Evolutionary conservation across 1,140 invertebrate genomes (phyloP).

Genomic region (Triops longicaudatus): DNA sequence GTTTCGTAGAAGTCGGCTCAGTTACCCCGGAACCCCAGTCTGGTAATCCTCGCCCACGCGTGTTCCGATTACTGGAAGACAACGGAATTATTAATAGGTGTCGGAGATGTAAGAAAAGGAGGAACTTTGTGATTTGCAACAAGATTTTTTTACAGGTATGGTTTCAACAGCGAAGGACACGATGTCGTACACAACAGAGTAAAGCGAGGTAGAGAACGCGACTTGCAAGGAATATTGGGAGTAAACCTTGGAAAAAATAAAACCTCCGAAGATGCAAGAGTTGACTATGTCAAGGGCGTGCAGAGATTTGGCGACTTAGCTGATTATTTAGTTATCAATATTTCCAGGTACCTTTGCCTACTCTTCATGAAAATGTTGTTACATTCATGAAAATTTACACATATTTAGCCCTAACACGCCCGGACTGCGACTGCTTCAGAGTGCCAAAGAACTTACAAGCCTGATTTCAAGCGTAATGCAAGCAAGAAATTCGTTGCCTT

Average conservation of each 20-base stretch:
- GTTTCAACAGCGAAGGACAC: conserved; percentile 95
- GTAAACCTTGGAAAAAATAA: conserved; percentile 97
- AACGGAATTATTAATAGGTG: conserved; percentile 84
- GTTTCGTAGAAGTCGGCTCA: conserved; percentile 94
- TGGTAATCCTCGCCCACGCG: conserved; percentile 84
- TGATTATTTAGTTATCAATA: conserved; percentile 84
- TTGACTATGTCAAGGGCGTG: conserved; percentile 76
- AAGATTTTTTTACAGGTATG: conserved; percentile 51
- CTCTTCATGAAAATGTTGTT: background rate
- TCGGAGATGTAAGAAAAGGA: conserved; percentile 9
- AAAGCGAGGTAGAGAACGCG: conserved; percentile 44
- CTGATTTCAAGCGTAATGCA: conserved; percentile 60
- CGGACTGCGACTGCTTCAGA: conserved; percentile 76
- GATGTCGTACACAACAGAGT: conserved; percentile 57
- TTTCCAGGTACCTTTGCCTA: conserved; percentile 55
- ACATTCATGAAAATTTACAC: background rate
- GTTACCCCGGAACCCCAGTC: conserved; percentile 85
- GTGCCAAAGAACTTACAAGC: conserved; percentile 59
- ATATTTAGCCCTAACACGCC: conserved; percentile 74
- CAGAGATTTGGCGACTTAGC: conserved; percentile 62
- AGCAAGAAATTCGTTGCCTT: conserved; percentile 48
- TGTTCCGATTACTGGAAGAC: conserved; percentile 79
- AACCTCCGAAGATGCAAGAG: conserved; percentile 55
- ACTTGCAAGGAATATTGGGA: conserved; percentile 49
- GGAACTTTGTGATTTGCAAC: conserved; percentile 15